phyloP scores from a whole-genome alignment of 92 coral and sea anemone genomes.

The Porites rus region DNA sequence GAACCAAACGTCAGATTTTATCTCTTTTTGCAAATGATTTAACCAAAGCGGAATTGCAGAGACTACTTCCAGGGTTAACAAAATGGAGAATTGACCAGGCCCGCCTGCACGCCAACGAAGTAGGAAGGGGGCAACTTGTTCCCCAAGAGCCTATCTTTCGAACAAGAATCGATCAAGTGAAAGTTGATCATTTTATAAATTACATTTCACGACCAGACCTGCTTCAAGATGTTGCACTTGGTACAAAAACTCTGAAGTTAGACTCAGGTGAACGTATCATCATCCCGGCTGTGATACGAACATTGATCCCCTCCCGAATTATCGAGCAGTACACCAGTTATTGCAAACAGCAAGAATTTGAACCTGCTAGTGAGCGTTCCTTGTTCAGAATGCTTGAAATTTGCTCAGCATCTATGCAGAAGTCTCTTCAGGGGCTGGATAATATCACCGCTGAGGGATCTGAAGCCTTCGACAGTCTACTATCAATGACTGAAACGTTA shows the following conservation, averaged over 20 bases:
- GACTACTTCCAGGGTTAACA: slow-evolving; percentile 52
- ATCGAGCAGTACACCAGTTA: slow-evolving; percentile 52
- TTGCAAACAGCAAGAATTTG: slow-evolving; percentile 50
- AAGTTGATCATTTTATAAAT: slow-evolving; percentile 63
- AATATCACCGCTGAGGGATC: slow-evolving; percentile 47
- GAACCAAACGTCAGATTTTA: slow-evolving; percentile 59
- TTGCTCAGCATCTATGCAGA: slow-evolving; percentile 42
- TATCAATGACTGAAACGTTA: slow-evolving; percentile 15
- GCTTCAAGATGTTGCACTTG: slow-evolving; percentile 62
- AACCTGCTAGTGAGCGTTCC: slow-evolving; percentile 42
- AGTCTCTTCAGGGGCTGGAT: too few species aligned
- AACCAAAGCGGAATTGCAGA: slow-evolving; percentile 20
- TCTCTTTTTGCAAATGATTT: slow-evolving; percentile 64
- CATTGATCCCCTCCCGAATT: slow-evolving; percentile 61
- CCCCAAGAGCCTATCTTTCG: slow-evolving; percentile 22
- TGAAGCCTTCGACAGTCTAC: slow-evolving; percentile 44
- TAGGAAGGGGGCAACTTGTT: slow-evolving; percentile 58
- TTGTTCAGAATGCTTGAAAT: slow-evolving; percentile 50
- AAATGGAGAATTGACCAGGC: slow-evolving; percentile 66
- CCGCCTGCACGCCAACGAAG: slow-evolving; percentile 46
- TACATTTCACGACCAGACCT: slow-evolving; percentile 53
- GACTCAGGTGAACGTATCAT: slow-evolving; percentile 58
- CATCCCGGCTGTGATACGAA: slow-evolving; percentile 64
- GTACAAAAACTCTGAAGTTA: slow-evolving; percentile 48
- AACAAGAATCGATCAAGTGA: slow-evolving; percentile 39